Base-by-base conservation (phyloP, 2,797 vertebrate genomes). In the Notoglanidium macrostoma region DNA sequence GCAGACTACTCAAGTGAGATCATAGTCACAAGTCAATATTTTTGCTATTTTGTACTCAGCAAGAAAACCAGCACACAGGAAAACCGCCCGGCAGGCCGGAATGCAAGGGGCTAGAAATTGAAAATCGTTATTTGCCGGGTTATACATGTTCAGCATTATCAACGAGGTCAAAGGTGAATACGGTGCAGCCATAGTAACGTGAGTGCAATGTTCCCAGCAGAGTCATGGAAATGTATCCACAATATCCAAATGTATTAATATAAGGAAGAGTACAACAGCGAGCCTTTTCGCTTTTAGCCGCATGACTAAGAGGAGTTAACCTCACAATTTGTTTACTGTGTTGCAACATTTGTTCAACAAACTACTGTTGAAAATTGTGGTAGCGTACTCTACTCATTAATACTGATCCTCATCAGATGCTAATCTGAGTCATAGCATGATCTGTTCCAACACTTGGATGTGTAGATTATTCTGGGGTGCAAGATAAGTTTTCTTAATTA, bases 281-380 rank as follows among this genome's bases (percentile, higher is more conserved):
- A 35, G 79, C 57, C 29, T 74, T 74, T 80, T 74, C 72, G 79
- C 68, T 17, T 82, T 83, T 54, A 65, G n/a, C 29, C 17, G 15
- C 70, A 83, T 87, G 85, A 86, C 74, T 79, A 54, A 79, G 32
- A 19, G 21, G 23, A 57, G 21, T 40, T 63, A 35, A 32, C 9
- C 84, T 85, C 57, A 68, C 49, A 86, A 86, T 86, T 67, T 72
- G 29, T 86, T 86, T 63, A 73, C 63, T 77, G 76, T 54, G 46
- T 61, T 44, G 63, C 85, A 57, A 80, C 5, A 26, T 70, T 59
- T 79, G 61, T 65, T 87, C 59, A 35, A 77, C 29, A 55, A 77
- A 77, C 63, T 68, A 78, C 79, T 86, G 54, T 44, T 74, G 46
- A 87, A 82, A 49, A 51, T 73, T 88, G 57, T 65, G 35, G 46